Conservation (phyloP, 2,113 vertebrate genomes). For the Dolichotis patagonum region DNA sequence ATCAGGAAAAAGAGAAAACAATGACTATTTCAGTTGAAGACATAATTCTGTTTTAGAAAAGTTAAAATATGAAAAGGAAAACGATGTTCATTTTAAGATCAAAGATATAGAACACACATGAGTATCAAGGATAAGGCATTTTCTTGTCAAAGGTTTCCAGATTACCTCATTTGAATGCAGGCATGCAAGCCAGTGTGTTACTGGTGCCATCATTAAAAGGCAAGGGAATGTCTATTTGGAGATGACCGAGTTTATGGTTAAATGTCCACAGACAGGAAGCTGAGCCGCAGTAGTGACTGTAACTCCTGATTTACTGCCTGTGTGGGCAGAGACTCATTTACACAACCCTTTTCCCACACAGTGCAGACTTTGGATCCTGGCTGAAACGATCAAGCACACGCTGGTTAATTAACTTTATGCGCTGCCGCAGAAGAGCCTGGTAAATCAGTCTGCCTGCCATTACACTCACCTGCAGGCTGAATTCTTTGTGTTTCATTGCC, state of each 20-base stretch:
- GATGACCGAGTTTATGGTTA: not conserved
- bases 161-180: conserved; percentile 13
- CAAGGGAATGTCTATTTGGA: not conserved
- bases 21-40: not conserved
- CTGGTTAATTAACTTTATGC: conserved; percentile 82
- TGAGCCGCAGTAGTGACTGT: not conserved
- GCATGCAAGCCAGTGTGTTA: not conserved
- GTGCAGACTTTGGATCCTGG: not conserved
- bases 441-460: conserved; percentile 80
- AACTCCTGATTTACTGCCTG: not conserved
- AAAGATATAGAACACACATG: not conserved
- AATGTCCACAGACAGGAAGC: not conserved
- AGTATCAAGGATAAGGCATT: not conserved
- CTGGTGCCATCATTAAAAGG: not conserved
- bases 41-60: conserved; percentile 2
- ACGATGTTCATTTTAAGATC: not conserved
- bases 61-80: not conserved
- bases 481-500: conserved; percentile 76
- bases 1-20: not conserved
- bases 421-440: conserved; percentile 51
- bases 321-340: not conserved
- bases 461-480: conserved; percentile 78
- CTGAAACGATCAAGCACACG: not conserved
- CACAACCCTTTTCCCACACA: not conserved
- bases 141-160: not conserved